Evolutionary conservation across 1,140 invertebrate genomes (phyloP).

Genomic region (Hestina assimilis): DNA sequence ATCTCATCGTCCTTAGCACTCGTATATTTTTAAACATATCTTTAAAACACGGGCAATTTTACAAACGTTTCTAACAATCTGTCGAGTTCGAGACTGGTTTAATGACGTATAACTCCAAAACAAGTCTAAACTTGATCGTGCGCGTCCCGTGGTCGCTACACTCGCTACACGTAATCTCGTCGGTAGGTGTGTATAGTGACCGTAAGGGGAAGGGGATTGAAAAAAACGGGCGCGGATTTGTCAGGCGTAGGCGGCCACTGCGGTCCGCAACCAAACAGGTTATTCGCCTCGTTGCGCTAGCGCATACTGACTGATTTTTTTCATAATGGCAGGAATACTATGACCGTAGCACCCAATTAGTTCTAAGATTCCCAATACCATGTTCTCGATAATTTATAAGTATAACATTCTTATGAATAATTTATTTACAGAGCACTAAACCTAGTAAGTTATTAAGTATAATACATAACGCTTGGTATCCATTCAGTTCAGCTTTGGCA

Average conservation of each 20-base stretch:
- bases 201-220: constrained; percentile 29
- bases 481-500: constrained; percentile 10
- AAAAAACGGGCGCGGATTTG: constrained; percentile 69
- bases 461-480: constrained; percentile 1
- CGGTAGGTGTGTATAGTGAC: constrained; percentile 33
- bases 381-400: constrained; percentile 5
- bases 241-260: constrained; percentile 61
- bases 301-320: constrained; percentile 54
- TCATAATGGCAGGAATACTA: constrained; percentile 53
- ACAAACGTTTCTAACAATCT: constrained; percentile 35
- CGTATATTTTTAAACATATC: constrained; percentile 19
- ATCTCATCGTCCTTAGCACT: constrained; percentile 5
- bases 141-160: constrained; percentile 41
- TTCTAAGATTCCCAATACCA: constrained; percentile 13
- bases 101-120: constrained; percentile 48
- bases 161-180: constrained; percentile 37
- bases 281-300: constrained; percentile 56
- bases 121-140: constrained; percentile 64
- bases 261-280: constrained; percentile 63
- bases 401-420: constrained; percentile 6
- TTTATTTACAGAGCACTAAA: not conserved
- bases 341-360: constrained; percentile 16
- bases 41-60: constrained; percentile 25
- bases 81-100: constrained; percentile 27
- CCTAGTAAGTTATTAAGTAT: not conserved